Evolutionary conservation across 2,113 vertebrate species (phyloP), one percentile per base, ranked within the genome.

Genomic region (Hippolais icterina): DNA sequence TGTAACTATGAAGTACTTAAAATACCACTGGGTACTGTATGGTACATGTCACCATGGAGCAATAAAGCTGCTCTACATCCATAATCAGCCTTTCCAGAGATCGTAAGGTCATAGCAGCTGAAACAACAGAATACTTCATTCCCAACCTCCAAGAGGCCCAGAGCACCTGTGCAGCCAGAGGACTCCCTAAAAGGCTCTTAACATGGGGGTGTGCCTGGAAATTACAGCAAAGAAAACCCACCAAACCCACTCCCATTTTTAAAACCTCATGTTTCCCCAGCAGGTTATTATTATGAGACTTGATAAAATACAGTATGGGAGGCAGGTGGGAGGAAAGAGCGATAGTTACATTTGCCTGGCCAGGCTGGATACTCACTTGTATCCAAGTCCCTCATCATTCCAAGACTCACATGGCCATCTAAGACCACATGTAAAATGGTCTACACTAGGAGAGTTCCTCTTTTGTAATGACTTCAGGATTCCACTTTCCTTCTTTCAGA

Each of bases 71-170:
- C 93, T 91, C 71, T 63, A 88, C 63, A 88, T 95, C 94, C 82
- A 92, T 95, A 96, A 94, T 71, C 92, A 93, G 92, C 64, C 66
- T 90, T 97, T 83, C 83, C 83, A 82, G 93, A 77, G 89, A 94
- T 71, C 39, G 1, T 59, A 97, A 90, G 92, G 95, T 96, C 95
- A 96, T 65, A 89, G 84, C 97, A 97, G 97, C 97, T 97, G 97
- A 93, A 96, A 93, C 90, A 97, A 97, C 96, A 96, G 53, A 95
- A 94, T 89, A 94, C 68, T 95, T 96, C 96, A 94, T 69, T n/a
- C 41, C 31, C 47, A 79, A 1, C 15, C 81, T 77, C 93, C 86
- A 90, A 84, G 54, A 88, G 83, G 86, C 63, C 49, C 70, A 75
- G 35, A 87, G 81, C 95, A 97, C 93, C 93, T 97, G 97, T 87